phyloP scores from a whole-genome alignment of 2,888 invertebrate genomes.

The Spodoptera exigua region DNA sequence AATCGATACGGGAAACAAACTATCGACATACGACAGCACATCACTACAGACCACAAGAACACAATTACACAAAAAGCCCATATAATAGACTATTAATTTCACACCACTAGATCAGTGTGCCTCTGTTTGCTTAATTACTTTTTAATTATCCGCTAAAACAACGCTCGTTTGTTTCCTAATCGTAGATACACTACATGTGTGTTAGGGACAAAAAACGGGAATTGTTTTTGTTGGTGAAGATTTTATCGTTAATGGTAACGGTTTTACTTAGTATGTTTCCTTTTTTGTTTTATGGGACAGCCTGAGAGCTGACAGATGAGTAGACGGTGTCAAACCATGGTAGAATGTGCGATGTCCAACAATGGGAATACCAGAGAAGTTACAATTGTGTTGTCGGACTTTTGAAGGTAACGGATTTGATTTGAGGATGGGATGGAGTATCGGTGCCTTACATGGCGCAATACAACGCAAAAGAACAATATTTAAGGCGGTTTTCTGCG shows the following conservation, averaged over 20 bases:
- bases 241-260: background rate
- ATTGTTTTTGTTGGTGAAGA: constrained; percentile 9
- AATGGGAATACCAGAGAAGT: too few relatives aligned
- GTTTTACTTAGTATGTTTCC: constrained; percentile 17
- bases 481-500: too few relatives aligned
- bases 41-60: constrained; percentile 37
- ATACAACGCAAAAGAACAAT: too few relatives aligned
- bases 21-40: background rate
- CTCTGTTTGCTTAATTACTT: constrained; percentile 49
- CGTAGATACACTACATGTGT: constrained; percentile 14
- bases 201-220: constrained; percentile 1
- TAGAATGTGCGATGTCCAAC: too few relatives aligned
- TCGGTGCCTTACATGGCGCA: too few relatives aligned
- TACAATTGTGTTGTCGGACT: too few relatives aligned
- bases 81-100: constrained; percentile 48
- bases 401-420: too few relatives aligned
- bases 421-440: too few relatives aligned
- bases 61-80: constrained; percentile 50
- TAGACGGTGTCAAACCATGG: too few relatives aligned
- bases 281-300: too few relatives aligned
- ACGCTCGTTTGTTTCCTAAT: constrained; percentile 26
- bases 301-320: too few relatives aligned
- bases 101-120: constrained; percentile 35
- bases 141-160: constrained; percentile 49
- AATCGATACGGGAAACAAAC: too few relatives aligned